Evolutionary conservation across 2,888 invertebrate species (phyloP).

Genomic region (Cyaniris semiargus): DNA sequence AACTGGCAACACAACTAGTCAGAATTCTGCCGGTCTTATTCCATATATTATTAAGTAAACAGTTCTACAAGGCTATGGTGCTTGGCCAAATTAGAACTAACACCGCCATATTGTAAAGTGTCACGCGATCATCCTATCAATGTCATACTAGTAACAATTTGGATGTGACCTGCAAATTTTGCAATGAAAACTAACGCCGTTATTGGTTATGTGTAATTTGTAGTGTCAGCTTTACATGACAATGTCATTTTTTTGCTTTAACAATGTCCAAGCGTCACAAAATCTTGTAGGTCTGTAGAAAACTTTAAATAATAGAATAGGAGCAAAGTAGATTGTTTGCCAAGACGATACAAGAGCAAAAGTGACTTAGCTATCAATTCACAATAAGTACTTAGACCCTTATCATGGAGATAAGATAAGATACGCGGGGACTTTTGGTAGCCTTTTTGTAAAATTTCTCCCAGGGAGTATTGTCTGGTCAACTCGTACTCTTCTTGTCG

Average conservation of each 20-base stretch:
- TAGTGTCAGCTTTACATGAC: not conserved
- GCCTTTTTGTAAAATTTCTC: conserved; percentile 33
- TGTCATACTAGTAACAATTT: not conserved
- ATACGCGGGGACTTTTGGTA: conserved; percentile 13
- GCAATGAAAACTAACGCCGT: no score
- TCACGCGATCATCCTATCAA: not conserved
- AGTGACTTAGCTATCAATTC: not conserved
- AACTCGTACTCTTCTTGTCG: conserved; percentile 32
- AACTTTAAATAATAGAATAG: not conserved
- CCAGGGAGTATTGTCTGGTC: conserved; percentile 39
- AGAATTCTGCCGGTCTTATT: not conserved
- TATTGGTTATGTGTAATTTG: no score
- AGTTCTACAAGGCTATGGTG: not conserved
- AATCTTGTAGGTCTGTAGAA: not conserved
- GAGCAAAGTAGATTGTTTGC: not conserved
- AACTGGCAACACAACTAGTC: not conserved
- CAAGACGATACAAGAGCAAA: not conserved
- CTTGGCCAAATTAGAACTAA: not conserved
- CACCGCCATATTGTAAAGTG: not conserved
- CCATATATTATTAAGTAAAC: not conserved
- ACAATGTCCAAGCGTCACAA: not conserved
- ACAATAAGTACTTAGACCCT: not conserved
- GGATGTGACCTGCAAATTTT: not conserved
- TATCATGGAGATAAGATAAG: not conserved
- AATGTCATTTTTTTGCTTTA: not conserved